Conservation (phyloP, 2,888 invertebrate genomes). For the Chrysodeixis includens region DNA sequence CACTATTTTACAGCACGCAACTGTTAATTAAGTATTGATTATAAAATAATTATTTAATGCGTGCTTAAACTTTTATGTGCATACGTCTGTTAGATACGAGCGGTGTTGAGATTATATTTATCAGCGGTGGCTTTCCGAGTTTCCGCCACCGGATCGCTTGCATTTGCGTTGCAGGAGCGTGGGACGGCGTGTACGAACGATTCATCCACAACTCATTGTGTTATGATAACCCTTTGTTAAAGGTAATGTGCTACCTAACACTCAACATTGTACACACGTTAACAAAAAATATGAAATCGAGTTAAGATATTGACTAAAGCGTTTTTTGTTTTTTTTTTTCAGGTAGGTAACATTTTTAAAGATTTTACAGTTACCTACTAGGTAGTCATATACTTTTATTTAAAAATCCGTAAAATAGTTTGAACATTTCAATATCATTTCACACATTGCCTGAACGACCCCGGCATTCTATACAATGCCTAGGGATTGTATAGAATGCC, state of each 20-base stretch:
- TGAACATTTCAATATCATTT: no score
- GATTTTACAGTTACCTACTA: no score
- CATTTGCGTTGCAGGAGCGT: neutral
- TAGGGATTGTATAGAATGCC: no score
- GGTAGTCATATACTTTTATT: no score
- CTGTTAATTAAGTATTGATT: no score
- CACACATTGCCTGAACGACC: no score
- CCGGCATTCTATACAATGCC: no score
- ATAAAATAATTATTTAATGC: neutral
- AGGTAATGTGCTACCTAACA: neutral
- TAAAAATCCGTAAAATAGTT: no score
- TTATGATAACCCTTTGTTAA: constrained; percentile 4
- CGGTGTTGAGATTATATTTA: neutral
- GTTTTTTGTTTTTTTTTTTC: no score
- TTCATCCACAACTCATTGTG: neutral
- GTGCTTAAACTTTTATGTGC: neutral
- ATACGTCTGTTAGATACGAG: neutral
- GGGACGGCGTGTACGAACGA: neutral
- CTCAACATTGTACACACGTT: neutral
- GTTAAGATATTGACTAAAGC: no score
- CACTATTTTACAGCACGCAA: no score
- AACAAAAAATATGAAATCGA: neutral
- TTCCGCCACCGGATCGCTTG: neutral
- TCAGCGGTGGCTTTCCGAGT: neutral
- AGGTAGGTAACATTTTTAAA: no score